phyloP scores from a whole-genome alignment of 2,797 vertebrate genomes.

The Amniataba percoides region DNA sequence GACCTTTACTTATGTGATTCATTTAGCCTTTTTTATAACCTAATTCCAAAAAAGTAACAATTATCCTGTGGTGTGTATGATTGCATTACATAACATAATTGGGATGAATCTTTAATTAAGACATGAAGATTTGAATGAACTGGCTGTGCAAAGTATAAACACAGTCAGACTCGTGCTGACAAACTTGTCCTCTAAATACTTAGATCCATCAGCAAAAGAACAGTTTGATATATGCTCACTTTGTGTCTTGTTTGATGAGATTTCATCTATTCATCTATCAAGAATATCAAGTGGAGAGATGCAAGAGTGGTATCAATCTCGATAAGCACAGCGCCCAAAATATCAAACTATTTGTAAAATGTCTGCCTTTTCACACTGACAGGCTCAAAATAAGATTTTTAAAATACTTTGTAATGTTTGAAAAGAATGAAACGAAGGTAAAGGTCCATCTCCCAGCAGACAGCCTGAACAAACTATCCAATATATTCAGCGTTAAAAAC shows the following conservation, averaged over 20 bases:
- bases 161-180: no score
- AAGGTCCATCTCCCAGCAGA: background rate
- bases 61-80: background rate
- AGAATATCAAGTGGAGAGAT: background rate
- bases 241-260: background rate
- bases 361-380: background rate
- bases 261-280: background rate
- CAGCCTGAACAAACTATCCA: constrained; percentile 5
- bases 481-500: constrained; percentile 14
- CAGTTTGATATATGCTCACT: rapidly evolving
- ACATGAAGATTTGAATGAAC: background rate
- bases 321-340: background rate
- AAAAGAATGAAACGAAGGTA: background rate
- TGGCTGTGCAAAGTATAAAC: background rate
- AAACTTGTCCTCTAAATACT: background rate
- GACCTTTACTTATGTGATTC: constrained; percentile 14
- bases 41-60: background rate
- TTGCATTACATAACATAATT: background rate
- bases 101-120: background rate
- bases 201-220: background rate
- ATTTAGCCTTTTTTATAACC: background rate
- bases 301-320: background rate
- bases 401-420: background rate
- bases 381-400: background rate
- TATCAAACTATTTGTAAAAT: background rate